Evolutionary conservation across 1,140 invertebrate species (phyloP), one percentile per base, ranked within the genome.

Genomic region (Aricia agestis): DNA sequence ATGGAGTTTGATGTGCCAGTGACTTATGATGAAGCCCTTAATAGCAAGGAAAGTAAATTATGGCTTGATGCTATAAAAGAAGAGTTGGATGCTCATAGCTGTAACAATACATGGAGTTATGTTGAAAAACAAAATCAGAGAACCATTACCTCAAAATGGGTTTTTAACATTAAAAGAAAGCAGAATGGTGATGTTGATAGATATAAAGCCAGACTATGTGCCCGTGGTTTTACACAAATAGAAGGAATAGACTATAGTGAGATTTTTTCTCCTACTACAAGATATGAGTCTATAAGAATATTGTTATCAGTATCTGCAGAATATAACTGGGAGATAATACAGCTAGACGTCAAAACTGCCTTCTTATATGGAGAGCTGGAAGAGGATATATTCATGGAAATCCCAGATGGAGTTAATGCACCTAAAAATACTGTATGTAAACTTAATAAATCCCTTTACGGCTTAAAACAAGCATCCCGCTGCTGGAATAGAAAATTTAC

Each of bases 311-410:
- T 91, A 58, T 75, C 85, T 59, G 81, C 79, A 7, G 25, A 76
- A 69, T 32, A 86, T 67, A 76, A 84, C 25, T 76, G 83, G 41
- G 18, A 79, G 2, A 70, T 93, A 13, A 32, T 68, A 15, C 86
- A 92, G 61, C 83, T 92, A 58, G 90, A 92, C 77, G 81, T 92
- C 3, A 89, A 82, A 74, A 84, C 85, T 58, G 92, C 90, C 1
- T 92, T 90, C 69, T 67, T 92, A 3, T 74, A 90, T 78, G 86
- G 86, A 17, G 61, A 84, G 7, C 65, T 89, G 7, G 73, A 86
- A 70, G 73, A 86, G 71, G 75, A 78, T 31, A 79, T 89, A 32
- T 88, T 80, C 68, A 81, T 91, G 75, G 68, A 79, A 42, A 76
- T 80, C 57, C 86, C 89, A 42, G 76, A 76, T 19, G 77, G 75